phyloP scores from a whole-genome alignment of 1,140 invertebrate species.

The Neocloeon triangulifer region DNA sequence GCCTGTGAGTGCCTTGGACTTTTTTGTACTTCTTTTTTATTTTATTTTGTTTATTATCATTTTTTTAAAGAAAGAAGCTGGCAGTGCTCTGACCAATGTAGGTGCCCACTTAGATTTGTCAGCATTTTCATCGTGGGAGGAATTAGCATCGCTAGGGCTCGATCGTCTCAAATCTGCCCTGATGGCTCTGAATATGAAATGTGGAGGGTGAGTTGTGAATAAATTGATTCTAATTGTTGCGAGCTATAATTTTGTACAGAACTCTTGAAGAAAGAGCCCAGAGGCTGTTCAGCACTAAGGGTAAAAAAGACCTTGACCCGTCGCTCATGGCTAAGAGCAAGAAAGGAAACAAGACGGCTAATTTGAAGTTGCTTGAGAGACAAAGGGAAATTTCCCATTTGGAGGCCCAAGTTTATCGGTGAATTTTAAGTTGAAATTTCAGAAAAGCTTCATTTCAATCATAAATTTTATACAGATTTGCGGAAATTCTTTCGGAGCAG shows the following conservation, averaged over 20 bases:
- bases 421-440: conserved; percentile 5
- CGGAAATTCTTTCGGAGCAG: conserved; percentile 62
- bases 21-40: conserved; percentile 4
- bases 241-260: conserved; percentile 23
- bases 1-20: conserved; percentile 36
- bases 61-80: conserved; percentile 67
- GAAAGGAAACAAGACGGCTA: conserved; percentile 32
- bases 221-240: conserved; percentile 2
- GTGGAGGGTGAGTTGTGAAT: conserved; percentile 53
- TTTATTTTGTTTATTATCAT: conserved; percentile 4
- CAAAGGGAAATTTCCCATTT: conserved; percentile 62
- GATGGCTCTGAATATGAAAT: conserved; percentile 93
- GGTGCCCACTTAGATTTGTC: conserved; percentile 92
- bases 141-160: conserved; percentile 84
- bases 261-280: conserved; percentile 93
- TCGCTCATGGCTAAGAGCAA: conserved; percentile 73
- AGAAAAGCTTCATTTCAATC: background rate
- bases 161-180: conserved; percentile 94
- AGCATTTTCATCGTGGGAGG: conserved; percentile 93
- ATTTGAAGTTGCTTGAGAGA: conserved; percentile 40
- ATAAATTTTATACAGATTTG: conserved; percentile 26
- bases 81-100: conserved; percentile 72
- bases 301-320: conserved; percentile 74
- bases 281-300: conserved; percentile 86
- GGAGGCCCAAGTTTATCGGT: conserved; percentile 74